Evolutionary conservation across 2,113 vertebrate species (phyloP).

Genomic region (Lycaon pictus): DNA sequence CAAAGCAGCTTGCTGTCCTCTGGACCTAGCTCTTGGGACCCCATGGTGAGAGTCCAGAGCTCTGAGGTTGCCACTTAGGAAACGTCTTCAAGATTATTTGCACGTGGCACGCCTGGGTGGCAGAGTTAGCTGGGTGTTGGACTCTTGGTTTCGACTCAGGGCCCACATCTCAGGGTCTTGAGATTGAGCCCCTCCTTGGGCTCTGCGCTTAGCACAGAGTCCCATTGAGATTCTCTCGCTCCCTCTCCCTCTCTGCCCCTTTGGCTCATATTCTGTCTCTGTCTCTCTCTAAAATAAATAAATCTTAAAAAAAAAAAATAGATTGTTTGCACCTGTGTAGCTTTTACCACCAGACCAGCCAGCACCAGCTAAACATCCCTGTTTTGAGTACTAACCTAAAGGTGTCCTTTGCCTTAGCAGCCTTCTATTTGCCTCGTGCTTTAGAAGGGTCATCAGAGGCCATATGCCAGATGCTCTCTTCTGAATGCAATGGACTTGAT

Average conservation of each 20-base stretch:
- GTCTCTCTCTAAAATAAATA: too few relatives aligned
- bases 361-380: neutral
- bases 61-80: neutral
- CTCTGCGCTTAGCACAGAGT: too few relatives aligned
- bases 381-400: neutral
- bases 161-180: too few relatives aligned
- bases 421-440: neutral
- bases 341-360: neutral
- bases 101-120: neutral
- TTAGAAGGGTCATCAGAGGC: neutral
- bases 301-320: neutral
- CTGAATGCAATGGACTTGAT: neutral
- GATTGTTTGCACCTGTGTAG: neutral
- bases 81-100: neutral
- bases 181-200: too few relatives aligned
- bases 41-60: neutral
- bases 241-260: too few relatives aligned
- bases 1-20: neutral
- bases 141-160: neutral
- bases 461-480: neutral
- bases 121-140: neutral
- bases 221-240: too few relatives aligned
- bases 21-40: neutral
- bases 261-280: too few relatives aligned
- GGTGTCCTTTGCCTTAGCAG: neutral